Evolutionary conservation across 1,140 invertebrate species (phyloP).

Genomic region (Cepaea nemoralis): DNA sequence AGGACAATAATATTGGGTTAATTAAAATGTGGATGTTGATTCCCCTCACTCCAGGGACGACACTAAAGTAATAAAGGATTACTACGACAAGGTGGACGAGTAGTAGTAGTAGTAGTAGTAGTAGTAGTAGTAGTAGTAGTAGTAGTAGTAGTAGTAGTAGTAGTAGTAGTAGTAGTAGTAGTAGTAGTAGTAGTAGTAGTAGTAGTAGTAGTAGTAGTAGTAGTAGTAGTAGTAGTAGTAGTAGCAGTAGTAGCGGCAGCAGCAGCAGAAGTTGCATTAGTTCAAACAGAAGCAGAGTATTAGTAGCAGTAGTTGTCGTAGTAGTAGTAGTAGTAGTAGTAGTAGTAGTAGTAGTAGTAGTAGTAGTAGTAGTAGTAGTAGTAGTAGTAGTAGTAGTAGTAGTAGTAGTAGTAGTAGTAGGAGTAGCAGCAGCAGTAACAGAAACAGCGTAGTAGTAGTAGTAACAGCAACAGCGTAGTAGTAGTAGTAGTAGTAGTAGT

Average conservation of each 20-base stretch:
- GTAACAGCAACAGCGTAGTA: no score
- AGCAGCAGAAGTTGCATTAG: no score
- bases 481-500: neutral
- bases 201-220: neutral
- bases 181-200: slow-evolving; percentile 24
- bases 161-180: slow-evolving; percentile 25
- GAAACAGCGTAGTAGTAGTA: no score
- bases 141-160: slow-evolving; percentile 18
- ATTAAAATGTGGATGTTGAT: no score
- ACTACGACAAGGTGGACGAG: no score
- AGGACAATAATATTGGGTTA: no score
- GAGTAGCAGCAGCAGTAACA: slow-evolving; percentile 7
- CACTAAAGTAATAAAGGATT: no score
- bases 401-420: slow-evolving; percentile 13
- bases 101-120: neutral
- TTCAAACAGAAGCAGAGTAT: no score
- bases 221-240: neutral
- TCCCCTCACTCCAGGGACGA: no score
- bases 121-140: slow-evolving; percentile 10
- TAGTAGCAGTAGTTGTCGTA: neutral
- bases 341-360: slow-evolving; percentile 22
- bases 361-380: slow-evolving; percentile 22
- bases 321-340: slow-evolving; percentile 24
- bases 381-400: slow-evolving; percentile 17
- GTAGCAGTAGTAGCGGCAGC: no score